These are phyloP conservation scores for Andrena cerasifolii DNA, from an alignment of 1,140 invertebrate genomes.

Conservation along the genomic window DNA sequence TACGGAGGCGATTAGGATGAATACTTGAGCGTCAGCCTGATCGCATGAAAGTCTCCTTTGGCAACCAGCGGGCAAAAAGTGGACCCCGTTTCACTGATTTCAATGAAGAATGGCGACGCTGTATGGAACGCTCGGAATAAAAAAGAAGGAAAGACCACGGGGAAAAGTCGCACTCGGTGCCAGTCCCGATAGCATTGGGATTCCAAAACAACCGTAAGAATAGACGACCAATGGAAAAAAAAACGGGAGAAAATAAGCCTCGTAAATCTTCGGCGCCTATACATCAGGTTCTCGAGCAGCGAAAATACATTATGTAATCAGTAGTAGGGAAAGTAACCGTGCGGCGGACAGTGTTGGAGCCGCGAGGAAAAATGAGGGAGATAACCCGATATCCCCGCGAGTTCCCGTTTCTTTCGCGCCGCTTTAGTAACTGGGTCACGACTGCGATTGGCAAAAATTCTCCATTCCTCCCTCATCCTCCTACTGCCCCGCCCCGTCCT, in stretches of 20 bases:
- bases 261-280: constrained; percentile 33
- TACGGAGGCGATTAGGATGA: background rate
- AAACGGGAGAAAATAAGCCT: constrained; percentile 28
- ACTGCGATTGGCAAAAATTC: constrained; percentile 26
- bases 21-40: background rate
- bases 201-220: background rate
- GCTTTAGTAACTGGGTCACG: constrained; percentile 24
- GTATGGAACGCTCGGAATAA: background rate
- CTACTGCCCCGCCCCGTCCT: background rate
- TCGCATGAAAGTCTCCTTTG: background rate
- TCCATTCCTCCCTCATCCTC: background rate
- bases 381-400: constrained; percentile 31
- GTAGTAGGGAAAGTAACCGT: constrained; percentile 27
- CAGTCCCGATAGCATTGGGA: background rate
- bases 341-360: constrained; percentile 5
- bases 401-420: constrained; percentile 12
- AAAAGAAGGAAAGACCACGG: background rate
- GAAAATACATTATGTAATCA: constrained; percentile 54
- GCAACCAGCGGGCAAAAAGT: background rate
- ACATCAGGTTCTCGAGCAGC: background rate
- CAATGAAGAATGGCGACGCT: no score
- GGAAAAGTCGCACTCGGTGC: background rate
- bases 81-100: background rate
- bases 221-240: background rate
- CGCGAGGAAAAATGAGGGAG: constrained; percentile 34